A percentile compares a stretch with the other conserved stretches of the same genome.
These are phyloP conservation scores for Thereva nobilitata DNA, from an alignment of 2,888 invertebrate genomes.

Conservation along the genomic window DNA sequence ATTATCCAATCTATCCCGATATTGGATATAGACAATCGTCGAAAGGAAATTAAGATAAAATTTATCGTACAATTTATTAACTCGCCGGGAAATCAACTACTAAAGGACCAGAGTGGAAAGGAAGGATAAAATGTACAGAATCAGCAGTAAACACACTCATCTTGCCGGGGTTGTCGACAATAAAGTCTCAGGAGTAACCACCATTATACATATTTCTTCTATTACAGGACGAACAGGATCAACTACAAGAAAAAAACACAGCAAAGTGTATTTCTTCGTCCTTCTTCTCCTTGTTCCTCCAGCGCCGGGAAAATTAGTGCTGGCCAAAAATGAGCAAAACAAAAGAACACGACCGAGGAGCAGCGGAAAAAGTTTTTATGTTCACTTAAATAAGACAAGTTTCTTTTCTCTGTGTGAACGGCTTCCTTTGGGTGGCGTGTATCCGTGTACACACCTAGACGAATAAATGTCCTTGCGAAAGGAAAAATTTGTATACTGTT, in stretches of 20 bases:
- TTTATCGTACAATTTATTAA: slow-evolving; percentile 49
- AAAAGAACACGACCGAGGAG: background rate
- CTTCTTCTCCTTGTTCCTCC: no score
- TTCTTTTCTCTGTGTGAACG: slow-evolving; percentile 12
- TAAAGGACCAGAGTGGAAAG: slow-evolving; percentile 38
- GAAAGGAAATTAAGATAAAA: slow-evolving; percentile 48
- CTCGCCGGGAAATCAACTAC: slow-evolving; percentile 29
- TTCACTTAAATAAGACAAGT: slow-evolving; percentile 26
- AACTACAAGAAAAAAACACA: slow-evolving; percentile 2
- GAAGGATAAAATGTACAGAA: slow-evolving; percentile 26
- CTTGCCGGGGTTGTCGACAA: slow-evolving; percentile 1
- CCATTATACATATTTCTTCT: background rate
- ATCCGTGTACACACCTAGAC: no score
- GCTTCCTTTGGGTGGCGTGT: background rate
- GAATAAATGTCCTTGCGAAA: no score
- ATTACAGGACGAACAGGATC: background rate
- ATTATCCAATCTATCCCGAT: slow-evolving; percentile 38
- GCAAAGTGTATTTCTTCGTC: slow-evolving; percentile 5
- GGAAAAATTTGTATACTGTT: no score
- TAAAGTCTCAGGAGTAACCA: slow-evolving; percentile 19
- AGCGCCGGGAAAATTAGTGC: slow-evolving; percentile 14
- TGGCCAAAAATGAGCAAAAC: slow-evolving; percentile 27
- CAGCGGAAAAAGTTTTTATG: slow-evolving; percentile 29
- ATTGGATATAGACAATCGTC: slow-evolving; percentile 45
- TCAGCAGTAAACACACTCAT: slow-evolving; percentile 15